phyloP scores from a whole-genome alignment of 2,113 vertebrate genomes.

The Odontophorus gujanensis region DNA sequence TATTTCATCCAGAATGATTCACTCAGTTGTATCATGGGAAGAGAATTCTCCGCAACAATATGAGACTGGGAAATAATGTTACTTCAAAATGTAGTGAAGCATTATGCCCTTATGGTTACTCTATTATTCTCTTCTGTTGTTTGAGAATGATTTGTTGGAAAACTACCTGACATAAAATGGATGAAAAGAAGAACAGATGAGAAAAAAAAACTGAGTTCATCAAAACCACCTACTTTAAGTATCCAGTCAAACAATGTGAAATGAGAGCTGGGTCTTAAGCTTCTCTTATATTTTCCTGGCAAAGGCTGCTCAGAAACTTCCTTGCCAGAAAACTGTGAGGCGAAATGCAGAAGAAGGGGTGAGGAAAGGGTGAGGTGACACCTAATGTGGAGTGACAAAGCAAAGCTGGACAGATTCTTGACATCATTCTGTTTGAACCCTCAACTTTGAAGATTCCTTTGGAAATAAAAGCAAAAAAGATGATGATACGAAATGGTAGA shows the following conservation, averaged over 20 bases:
- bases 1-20: neutral
- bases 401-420: neutral
- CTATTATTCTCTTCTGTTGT: neutral
- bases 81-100: neutral
- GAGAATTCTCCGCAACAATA: neutral
- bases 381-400: accelerated
- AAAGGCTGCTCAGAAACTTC: neutral
- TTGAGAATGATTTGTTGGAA: neutral
- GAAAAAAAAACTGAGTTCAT: neutral
- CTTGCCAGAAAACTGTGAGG: neutral
- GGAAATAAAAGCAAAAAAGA: neutral
- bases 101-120: neutral
- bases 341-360: neutral
- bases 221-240: neutral
- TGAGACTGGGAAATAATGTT: neutral
- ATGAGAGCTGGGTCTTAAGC: neutral
- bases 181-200: neutral
- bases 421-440: neutral
- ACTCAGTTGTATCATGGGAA: neutral
- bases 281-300: neutral
- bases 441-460: neutral
- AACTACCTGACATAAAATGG: neutral
- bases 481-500: neutral
- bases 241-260: neutral
- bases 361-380: neutral